Evolutionary conservation across 2,888 invertebrate genomes (phyloP).

Genomic region (Cyclophora punctaria): DNA sequence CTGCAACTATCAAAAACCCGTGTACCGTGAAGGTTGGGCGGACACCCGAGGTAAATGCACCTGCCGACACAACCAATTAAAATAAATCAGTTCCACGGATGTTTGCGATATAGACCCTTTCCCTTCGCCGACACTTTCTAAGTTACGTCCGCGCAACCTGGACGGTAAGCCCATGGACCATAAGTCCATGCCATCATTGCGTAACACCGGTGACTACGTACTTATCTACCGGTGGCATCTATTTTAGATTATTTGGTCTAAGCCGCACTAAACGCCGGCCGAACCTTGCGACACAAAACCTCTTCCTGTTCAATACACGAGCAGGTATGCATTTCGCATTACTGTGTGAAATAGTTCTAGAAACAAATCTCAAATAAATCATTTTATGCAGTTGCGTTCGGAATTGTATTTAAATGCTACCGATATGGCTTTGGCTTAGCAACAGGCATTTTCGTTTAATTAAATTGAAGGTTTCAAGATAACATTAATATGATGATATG

Average conservation of each 20-base stretch:
- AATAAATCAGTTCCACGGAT: conserved; percentile 24
- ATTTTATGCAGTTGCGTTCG: too few species aligned
- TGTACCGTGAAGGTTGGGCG: conserved; percentile 16
- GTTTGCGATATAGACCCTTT: conserved; percentile 32
- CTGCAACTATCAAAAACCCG: conserved; percentile 1
- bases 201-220: conserved; percentile 20
- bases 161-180: conserved; percentile 5
- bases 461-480: too few species aligned
- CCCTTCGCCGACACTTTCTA: conserved; percentile 40
- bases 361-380: too few species aligned
- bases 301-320: conserved; percentile 10
- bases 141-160: conserved; percentile 39
- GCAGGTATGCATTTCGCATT: too few species aligned
- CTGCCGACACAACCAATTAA: conserved; percentile 22
- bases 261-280: background rate
- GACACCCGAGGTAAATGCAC: conserved; percentile 16
- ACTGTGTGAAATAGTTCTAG: too few species aligned
- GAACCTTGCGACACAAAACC: background rate
- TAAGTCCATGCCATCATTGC: conserved; percentile 28
- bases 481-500: too few species aligned
- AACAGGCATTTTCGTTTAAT: too few species aligned
- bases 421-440: too few species aligned
- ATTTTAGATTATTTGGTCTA: conserved; percentile 17
- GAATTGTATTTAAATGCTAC: too few species aligned
- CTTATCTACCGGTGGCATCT: conserved; percentile 12